Conservation (phyloP, 2,797 vertebrate species). For the Decapterus maruadsi region DNA sequence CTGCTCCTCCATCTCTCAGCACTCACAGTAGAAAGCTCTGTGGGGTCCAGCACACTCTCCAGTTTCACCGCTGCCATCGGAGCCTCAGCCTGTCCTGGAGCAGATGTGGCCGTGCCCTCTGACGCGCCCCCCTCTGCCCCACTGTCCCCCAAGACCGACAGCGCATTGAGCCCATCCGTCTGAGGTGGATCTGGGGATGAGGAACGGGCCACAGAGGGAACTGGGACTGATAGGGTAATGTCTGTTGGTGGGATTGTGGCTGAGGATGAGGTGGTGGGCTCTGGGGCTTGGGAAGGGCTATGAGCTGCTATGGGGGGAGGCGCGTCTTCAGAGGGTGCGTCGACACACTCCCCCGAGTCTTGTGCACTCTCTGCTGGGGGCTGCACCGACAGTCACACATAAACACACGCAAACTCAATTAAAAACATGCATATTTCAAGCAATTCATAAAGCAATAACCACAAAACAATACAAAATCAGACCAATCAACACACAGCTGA, state of each 20-base stretch:
- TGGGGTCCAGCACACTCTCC: constrained; percentile 94
- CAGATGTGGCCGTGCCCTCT: constrained; percentile 76
- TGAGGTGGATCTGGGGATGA: constrained; percentile 68
- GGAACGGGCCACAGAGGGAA: constrained; percentile 65
- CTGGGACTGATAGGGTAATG: constrained; percentile 70
- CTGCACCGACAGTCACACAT: constrained; percentile 88
- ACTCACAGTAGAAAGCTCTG: constrained; percentile 99
- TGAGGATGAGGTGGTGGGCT: constrained; percentile 57
- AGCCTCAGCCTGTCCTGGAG: constrained; percentile 78
- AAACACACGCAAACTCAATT: constrained; percentile 82
- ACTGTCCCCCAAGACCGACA: constrained; percentile 72
- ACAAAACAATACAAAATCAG: constrained; percentile 46
- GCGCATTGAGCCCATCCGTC: constrained; percentile 67
- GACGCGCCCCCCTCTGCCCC: constrained; percentile 77
- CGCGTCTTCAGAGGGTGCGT: constrained; percentile 74
- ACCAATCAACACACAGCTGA: constrained; percentile 56
- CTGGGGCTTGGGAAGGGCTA: constrained; percentile 68
- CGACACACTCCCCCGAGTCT: constrained; percentile 81
- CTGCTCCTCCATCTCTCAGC: constrained; percentile 90
- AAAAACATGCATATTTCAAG: constrained; percentile 81
- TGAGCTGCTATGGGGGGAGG: constrained; percentile 75
- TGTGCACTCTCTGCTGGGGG: constrained; percentile 83
- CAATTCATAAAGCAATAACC: constrained; percentile 61
- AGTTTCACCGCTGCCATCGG: constrained; percentile 85
- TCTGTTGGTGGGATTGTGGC: constrained; percentile 64